Evolutionary conservation across 2,113 vertebrate genomes (phyloP), one percentile per base, ranked within the genome.

Genomic region (Chaetorhynchus papuensis): DNA sequence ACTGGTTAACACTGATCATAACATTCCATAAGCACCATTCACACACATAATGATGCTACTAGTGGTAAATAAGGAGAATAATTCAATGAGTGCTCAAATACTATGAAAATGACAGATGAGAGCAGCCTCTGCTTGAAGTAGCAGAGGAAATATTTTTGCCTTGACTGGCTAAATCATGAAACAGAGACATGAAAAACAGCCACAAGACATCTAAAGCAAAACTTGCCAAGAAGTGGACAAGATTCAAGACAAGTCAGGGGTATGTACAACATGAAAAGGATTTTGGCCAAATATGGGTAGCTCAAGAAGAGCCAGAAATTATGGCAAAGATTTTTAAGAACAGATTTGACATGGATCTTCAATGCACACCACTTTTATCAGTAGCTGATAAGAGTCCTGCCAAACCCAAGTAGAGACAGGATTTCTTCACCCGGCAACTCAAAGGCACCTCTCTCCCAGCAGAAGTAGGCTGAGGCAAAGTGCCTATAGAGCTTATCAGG

Each of bases 281-380:
- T 84, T 86, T 86, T 4, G 39, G 79, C 85, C 89, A 97, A 93
- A 84, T 63, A 53, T 19, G 68, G 23, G 42, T 65, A 79, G 64
- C 50, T 90, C 70, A 81, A 35, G 71, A 94, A 89, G 49, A 84
- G 53, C 31, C 71, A 83, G 72, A 80, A 95, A 86, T 52, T 30
- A 60, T 90, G 52, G 94, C 18, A 88, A 89, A 72, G 59, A 84
- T 71, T 83, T 89, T 96, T 52, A 91, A 83, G 82, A 90, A 74
- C 28, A 63, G 78, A 88, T 94, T 83, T 94, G 92, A 96, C 94
- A 96, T 91, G 84, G 60, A 95, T 70, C 82, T 94, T 96, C 84
- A 68, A 37, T 54, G 57, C 23, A 65, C 26, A 69, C n/a, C 0
- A 4, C 45, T 47, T 97, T 91, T 87, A 59, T 96, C 76, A 83